A percentile compares a stretch with the other conserved stretches of the same genome.
phyloP scores from a whole-genome alignment of 2,797 vertebrate species.

The Threskiornis aethiopicus region DNA sequence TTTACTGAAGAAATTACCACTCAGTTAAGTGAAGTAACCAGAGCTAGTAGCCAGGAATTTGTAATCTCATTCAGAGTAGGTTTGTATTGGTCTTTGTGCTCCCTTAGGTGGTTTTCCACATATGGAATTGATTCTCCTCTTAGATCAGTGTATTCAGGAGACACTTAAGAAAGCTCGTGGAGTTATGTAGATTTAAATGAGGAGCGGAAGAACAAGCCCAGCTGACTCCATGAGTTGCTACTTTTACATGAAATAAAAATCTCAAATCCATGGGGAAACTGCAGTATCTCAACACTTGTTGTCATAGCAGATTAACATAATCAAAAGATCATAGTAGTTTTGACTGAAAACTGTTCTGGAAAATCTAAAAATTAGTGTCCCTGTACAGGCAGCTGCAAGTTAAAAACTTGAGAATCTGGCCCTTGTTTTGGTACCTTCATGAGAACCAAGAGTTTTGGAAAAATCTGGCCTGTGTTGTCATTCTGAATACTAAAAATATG shows the following conservation, averaged over 20 bases:
- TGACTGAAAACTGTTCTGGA: background rate
- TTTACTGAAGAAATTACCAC: background rate
- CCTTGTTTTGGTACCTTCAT: background rate
- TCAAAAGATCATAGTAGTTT: background rate
- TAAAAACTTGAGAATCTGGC: background rate
- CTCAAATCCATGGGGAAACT: background rate
- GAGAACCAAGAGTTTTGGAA: background rate
- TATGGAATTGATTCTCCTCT: background rate
- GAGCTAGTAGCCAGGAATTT: background rate
- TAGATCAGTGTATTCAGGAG: background rate
- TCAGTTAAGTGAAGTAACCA: background rate
- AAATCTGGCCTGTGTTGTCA: background rate
- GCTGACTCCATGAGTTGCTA: background rate
- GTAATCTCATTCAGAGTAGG: background rate
- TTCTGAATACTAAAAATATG: conserved; percentile 48
- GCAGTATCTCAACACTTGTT: background rate
- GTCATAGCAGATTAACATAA: background rate
- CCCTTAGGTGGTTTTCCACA: background rate
- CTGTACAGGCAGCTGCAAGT: background rate
- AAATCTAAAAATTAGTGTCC: background rate
- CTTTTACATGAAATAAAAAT: background rate
- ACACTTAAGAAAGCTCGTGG: background rate
- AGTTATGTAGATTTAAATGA: background rate
- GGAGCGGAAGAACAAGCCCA: background rate
- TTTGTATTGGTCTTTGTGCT: background rate